Base-by-base conservation (phyloP, 2,797 vertebrate species). In the Octomys mimax region DNA sequence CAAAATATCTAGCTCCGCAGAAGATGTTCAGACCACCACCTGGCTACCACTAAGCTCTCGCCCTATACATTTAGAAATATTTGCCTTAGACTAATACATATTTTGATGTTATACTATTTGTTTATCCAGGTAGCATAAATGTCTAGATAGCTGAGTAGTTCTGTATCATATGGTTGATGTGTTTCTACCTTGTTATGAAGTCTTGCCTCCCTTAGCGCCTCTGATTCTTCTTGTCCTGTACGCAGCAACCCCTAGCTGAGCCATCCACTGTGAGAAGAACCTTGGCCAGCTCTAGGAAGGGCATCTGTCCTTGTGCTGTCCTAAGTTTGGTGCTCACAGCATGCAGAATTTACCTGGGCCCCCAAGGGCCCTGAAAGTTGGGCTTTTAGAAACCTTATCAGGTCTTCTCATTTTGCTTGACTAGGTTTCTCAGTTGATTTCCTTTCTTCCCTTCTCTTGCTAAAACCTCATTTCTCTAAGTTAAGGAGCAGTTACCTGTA, bases 61-160 rank as follows among this genome's bases (percentile, higher is more conserved):
- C 52, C 33, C 52, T 70, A 52, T 18, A n/a, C 64, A 57, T 61
- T 79, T 82, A 93, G 80, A 91, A 88, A 91, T 6, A 62, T 28
- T 24, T 68, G 61, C 62, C 28, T 89, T 87, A 49, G 77, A 22
- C 52, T 84, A 52, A 49, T 66, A 6, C 3, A 59, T 0, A 71
- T 89, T 82, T 93, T 24, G 86, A 66, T 28, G 85, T 95, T 78
- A 84, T 78, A 46, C 87, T 68, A 5, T 92, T n/a, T 84, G 33
- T 31, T 89, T 83, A 52, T 92, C 75, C 39, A 54, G 42, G 39
- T 52, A 33, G 75, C 64, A 82, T 71, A 79, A 87, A 62, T 77
- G 54, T 36, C 31, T 83, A 49, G 12, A 54, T 39, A 46, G 52
- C 6, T 3, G 52, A 28, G 61, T 75, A 19, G 88, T 91, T 91